Evolutionary conservation across 2,113 vertebrate species (phyloP), one percentile per base, ranked within the genome.

Genomic region (Thymallus thymallus): DNA sequence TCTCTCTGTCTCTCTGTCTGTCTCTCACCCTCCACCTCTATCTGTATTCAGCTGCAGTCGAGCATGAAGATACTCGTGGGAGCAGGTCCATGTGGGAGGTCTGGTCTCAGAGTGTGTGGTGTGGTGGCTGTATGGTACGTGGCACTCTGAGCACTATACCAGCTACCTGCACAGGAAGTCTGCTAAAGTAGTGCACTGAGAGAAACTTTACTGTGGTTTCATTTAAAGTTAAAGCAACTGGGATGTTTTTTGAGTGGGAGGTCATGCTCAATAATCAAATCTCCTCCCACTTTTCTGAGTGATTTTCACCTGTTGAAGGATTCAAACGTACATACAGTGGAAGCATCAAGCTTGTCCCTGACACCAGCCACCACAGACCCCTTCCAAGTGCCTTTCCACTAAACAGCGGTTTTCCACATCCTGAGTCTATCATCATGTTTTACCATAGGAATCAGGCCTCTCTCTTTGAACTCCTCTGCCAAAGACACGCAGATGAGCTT

Each of bases 401-500:
- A 86, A 84, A 85, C 84, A 88, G 83, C 82, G 78, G 85, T 88
- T 89, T 41, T 92, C 87, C 63, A 76, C 89, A 90, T 91, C 86
- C 87, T 87, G 85, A 83, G 85, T 85, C 80, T 80, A 81, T 89
- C 88, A 84, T 87, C 85, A 87, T 81, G 84, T 86, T 75, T 76
- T 78, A 88, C 82, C 83, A 84, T 81, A 90, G 85, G 82, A 92
- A 88, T 90, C 82, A 81, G 78, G 68, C 82, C 82, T 71, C 76
- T 68, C 88, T 69, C 88, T 93, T 93, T 93, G 90, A 93, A 92
- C 89, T 88, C 76, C 76, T 76, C 74, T 84, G 85, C 91, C 87
- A 85, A 86, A 91, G 85, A 92, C 82, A 85, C 85, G 84, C 85
- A 91, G 87, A 92, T 89, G 90, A 91, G 88, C 81, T 89, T 90